A percentile compares a stretch with the other conserved stretches of the same genome.
Conservation (phyloP, 2,113 vertebrate genomes). For the Hemiprocne comata region DNA sequence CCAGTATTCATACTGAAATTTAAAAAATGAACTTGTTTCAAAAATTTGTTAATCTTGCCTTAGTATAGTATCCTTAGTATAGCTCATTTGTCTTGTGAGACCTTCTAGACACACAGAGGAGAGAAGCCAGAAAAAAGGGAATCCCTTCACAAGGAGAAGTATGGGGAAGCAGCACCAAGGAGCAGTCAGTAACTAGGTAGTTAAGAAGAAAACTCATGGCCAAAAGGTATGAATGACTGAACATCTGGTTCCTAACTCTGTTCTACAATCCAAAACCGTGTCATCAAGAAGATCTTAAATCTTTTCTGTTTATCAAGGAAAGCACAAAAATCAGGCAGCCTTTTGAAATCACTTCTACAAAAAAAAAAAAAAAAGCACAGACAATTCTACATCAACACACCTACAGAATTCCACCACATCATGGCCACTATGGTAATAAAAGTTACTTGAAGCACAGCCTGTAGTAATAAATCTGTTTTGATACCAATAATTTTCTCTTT, state of each 20-base stretch:
- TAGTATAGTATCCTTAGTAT: background rate
- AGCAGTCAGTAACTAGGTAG: background rate
- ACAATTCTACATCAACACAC: background rate
- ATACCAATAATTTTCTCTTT: background rate
- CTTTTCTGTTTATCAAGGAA: background rate
- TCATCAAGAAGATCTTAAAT: background rate
- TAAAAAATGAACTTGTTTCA: background rate
- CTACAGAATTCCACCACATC: background rate
- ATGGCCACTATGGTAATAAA: background rate
- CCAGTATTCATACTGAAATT: background rate
- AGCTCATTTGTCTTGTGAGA: background rate
- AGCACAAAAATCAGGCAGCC: background rate
- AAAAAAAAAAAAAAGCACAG: background rate
- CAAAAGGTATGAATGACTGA: background rate
- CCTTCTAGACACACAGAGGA: background rate
- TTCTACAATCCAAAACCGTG: background rate
- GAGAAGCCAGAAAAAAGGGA: background rate
- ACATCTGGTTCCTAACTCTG: background rate
- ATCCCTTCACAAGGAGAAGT: background rate
- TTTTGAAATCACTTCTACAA: background rate
- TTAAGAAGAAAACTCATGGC: background rate
- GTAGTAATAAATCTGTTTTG: background rate
- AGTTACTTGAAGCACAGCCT: background rate
- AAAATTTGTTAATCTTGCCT: background rate
- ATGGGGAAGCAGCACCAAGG: background rate